Base-by-base conservation (phyloP, 2,888 invertebrate genomes). In the Apocheima hispidaria region DNA sequence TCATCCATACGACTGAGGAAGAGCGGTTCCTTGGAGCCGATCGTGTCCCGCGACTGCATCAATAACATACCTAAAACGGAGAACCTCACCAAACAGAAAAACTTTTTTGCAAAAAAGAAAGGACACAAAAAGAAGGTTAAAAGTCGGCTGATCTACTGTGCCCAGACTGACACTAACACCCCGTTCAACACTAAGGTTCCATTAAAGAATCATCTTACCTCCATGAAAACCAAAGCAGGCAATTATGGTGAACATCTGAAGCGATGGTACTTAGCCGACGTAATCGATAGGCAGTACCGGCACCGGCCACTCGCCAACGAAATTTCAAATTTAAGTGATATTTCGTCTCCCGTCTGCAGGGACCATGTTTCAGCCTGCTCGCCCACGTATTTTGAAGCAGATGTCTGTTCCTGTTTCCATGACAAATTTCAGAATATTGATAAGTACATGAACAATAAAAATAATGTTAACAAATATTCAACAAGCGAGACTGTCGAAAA, bases 381-480 rank as follows among this genome's bases (percentile, higher is more conserved):
- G 18, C 62, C 33, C 6, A 10, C 46, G 21, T 53, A 38, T 20
- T 64, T 69, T 43, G 80, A 82, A 33, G 78, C 86, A 0, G 89
- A 90, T 50, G 57, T 81, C 4, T 88, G 84, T 65, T 88, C 90
- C 0, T 86, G 88, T 66, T 88, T 82, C 65, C 79, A 79, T 23
- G 86, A 80, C 5, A 68, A 68, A 23, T 90, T 84, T 63, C 81
- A 84, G 26, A 81, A 91, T 61, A 65, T 88, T 20, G 90, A 92
- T 69, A 60, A 73, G 5, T 76, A 80, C 28, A 69, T 71, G 21
- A 63, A 66, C 33, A 69, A 71, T 33, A 65, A 65, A 30, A 51
- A 63, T n/a, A 54, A 60, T 38, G 49, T 52, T 0, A 46, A 63
- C 26, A 35, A 49, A 26, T 51, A 48, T 56, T 28, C 69, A 21